Conservation (phyloP, 1,140 invertebrate genomes). For the Rhagoletis zephyria region DNA sequence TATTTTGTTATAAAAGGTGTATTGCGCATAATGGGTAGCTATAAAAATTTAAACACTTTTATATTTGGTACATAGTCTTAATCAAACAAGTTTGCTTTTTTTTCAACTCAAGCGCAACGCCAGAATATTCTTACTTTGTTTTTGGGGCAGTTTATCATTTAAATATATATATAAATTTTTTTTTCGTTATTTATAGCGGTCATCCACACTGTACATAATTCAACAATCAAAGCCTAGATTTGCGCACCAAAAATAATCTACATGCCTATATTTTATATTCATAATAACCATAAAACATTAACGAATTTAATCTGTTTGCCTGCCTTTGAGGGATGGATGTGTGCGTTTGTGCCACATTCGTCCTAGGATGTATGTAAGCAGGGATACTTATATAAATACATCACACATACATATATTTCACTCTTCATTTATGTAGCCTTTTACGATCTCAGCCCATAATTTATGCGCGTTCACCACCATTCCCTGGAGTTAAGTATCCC, state of each 20-base stretch:
- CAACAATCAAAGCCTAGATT: background rate
- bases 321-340: background rate
- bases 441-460: background rate
- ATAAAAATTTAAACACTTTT: no score
- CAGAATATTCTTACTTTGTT: no score
- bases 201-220: background rate
- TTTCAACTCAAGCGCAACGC: no score
- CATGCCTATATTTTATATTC: constrained; percentile 6
- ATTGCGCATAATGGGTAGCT: no score
- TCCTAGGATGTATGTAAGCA: no score
- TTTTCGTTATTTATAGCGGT: background rate
- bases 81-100: no score
- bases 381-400: background rate
- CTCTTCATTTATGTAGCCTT: background rate
- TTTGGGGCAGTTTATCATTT: no score
- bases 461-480: background rate
- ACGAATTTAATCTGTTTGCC: constrained; percentile 10
- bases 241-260: background rate
- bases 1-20: no score
- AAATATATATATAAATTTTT: background rate
- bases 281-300: constrained; percentile 9
- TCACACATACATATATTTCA: background rate
- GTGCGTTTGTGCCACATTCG: no score
- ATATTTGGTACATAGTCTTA: no score
- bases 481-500: background rate